These are phyloP conservation scores for Epinephelus lanceolatus DNA, from an alignment of 2,113 vertebrate genomes.

Conservation along the genomic window DNA sequence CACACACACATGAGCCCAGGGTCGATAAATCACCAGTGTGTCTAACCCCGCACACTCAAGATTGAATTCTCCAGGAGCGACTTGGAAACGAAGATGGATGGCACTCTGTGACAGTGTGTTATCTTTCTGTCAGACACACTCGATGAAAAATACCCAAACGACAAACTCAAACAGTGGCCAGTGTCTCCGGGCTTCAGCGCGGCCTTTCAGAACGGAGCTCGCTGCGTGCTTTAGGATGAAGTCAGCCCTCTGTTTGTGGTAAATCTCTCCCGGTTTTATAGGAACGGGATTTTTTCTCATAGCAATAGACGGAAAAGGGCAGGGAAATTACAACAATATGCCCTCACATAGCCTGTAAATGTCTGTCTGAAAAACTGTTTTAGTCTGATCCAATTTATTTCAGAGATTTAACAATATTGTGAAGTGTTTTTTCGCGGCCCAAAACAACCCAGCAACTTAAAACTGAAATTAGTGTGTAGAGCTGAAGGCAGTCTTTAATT, in stretches of 20 bases:
- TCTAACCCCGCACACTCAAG: slow-evolving; percentile 71
- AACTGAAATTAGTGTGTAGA: slow-evolving; percentile 37
- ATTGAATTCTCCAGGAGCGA: slow-evolving; percentile 75
- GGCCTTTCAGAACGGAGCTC: slow-evolving; percentile 37
- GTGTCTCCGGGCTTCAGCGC: slow-evolving; percentile 36
- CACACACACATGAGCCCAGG: slow-evolving; percentile 50
- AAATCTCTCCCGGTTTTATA: slow-evolving; percentile 53
- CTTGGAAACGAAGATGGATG: slow-evolving; percentile 80
- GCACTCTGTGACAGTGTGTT: slow-evolving; percentile 67
- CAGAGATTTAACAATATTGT: slow-evolving; percentile 34
- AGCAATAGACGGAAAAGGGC: slow-evolving; percentile 32
- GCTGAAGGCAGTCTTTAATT: slow-evolving; percentile 32
- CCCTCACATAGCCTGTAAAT: slow-evolving; percentile 39
- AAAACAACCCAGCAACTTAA: slow-evolving; percentile 1
- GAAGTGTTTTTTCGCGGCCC: slow-evolving; percentile 26
- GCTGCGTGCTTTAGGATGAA: slow-evolving; percentile 27
- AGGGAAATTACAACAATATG: slow-evolving; percentile 28
- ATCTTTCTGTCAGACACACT: slow-evolving; percentile 77
- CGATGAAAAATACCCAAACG: slow-evolving; percentile 73
- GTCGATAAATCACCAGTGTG: slow-evolving; percentile 76
- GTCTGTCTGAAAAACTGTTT: slow-evolving; percentile 39
- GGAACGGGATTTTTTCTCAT: slow-evolving; percentile 36
- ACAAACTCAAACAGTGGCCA: slow-evolving; percentile 74
- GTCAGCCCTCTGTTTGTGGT: slow-evolving; percentile 36
- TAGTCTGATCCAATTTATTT: slow-evolving; percentile 19